Evolutionary conservation across 2,797 vertebrate genomes (phyloP).

Genomic region (Artibeus jamaicensis): DNA sequence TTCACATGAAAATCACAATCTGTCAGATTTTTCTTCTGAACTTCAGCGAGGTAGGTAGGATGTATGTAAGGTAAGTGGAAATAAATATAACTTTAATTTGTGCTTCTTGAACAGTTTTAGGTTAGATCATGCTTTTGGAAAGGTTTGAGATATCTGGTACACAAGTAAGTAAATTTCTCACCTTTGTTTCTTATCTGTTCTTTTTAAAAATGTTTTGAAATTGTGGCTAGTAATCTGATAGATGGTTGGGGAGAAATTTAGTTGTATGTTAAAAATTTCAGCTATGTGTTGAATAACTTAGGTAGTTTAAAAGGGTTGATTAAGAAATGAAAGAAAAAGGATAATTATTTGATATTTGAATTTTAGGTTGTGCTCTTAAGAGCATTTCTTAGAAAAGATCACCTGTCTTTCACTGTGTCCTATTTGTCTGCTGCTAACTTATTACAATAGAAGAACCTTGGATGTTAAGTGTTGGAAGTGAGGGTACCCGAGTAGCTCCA

Average conservation of each 20-base stretch:
- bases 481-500: background rate
- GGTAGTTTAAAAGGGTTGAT: background rate
- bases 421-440: background rate
- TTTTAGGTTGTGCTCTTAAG: background rate
- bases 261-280: background rate
- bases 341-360: background rate
- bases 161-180: constrained; percentile 42
- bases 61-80: background rate
- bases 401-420: background rate
- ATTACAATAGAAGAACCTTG: background rate
- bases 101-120: constrained; percentile 42
- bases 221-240: constrained; percentile 39
- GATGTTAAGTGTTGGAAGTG: background rate
- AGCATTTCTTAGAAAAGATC: background rate
- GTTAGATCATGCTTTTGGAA: constrained; percentile 60
- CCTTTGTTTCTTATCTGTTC: background rate
- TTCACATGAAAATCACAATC: background rate
- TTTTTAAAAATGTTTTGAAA: constrained; percentile 35
- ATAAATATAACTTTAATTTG: constrained; percentile 50
- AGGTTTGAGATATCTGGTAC: background rate
- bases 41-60: background rate
- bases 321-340: background rate
- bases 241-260: background rate
- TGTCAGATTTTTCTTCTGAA: constrained; percentile 9
- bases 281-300: background rate